phyloP scores from a whole-genome alignment of 2,888 invertebrate species.

The Leptopilina myrica region DNA sequence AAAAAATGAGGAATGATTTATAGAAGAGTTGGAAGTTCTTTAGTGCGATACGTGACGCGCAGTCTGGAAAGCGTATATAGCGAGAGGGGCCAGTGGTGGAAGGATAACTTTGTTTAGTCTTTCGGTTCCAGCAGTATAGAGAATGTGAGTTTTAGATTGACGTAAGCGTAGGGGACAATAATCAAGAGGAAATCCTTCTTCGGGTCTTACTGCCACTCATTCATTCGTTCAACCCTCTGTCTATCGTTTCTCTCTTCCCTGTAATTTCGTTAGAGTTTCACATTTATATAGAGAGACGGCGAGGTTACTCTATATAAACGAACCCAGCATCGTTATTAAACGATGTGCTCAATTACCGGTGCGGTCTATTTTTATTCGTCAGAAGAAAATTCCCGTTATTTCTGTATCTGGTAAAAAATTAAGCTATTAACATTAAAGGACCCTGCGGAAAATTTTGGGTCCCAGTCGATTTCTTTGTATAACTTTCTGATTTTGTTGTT shows the following conservation, averaged over 20 bases:
- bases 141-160: slow-evolving; percentile 53
- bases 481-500: too few relatives aligned
- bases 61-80: not conserved
- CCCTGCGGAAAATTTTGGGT: too few relatives aligned
- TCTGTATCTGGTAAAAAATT: too few relatives aligned
- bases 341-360: slow-evolving; percentile 10
- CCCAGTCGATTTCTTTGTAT: too few relatives aligned
- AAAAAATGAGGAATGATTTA: slow-evolving; percentile 42
- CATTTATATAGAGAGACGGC: slow-evolving; percentile 19
- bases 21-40: slow-evolving; percentile 27
- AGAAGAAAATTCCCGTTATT: too few relatives aligned
- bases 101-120: slow-evolving; percentile 59
- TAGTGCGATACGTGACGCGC: slow-evolving; percentile 27
- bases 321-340: slow-evolving; percentile 35
- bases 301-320: not conserved
- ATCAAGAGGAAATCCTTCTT: slow-evolving; percentile 54
- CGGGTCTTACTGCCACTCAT: slow-evolving; percentile 55
- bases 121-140: slow-evolving; percentile 43
- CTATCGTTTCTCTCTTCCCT: slow-evolving; percentile 52
- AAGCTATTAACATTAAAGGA: too few relatives aligned
- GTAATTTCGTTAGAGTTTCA: slow-evolving; percentile 61
- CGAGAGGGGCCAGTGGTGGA: slow-evolving; percentile 42
- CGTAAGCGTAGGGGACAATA: slow-evolving; percentile 58
- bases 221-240: slow-evolving; percentile 48
- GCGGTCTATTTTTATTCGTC: not conserved